Base-by-base conservation (phyloP, 1,140 invertebrate species). In the Dendrolimus punctatus region DNA sequence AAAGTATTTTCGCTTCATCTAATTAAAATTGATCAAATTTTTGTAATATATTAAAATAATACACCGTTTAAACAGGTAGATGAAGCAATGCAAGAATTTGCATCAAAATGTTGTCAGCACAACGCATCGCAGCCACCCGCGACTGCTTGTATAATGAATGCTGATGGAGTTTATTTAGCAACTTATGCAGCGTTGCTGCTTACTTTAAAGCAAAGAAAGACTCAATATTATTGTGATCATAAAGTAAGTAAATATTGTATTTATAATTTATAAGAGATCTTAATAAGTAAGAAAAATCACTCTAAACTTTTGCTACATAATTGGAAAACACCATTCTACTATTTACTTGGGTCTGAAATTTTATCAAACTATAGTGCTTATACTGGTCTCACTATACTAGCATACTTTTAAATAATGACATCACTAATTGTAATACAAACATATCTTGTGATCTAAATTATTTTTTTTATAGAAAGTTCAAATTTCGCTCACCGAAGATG, bases 141-240 rank as follows among this genome's bases (percentile, higher is more conserved):
- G 45, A 88, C 87, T 5, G 85, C 92, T 4, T 95, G 94, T 36
- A 96, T 98, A 46, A 94, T 98, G 87, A 98, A 98, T 83, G 96
- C 96, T 23, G 96, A 98, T 88, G 96, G 96, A 48, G 95, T 98
- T 48, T 98, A 98, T 79, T 87, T 98, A 50, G 94, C 96, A 2
- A 95, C 95, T 0, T 96, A 96, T 72, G 92, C 94, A 3, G 93
- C 94, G 2, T 83, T 98, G 10, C 80, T 95, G 40, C 85, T 98
- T 0, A 96, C 95, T 76, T 81, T 97, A 8, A 95, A 95, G 73
- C 88, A 98, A 5, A 92, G 94, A 45, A 89, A 91, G 58, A 88
- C 89, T 43, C 92, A 93, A 51, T 96, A 95, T 77, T 97, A 97
- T 73, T 89, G 91, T 46, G 87, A 91, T 64, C 87, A 91, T 51